These are phyloP conservation scores for Trichacis sp. DNA, from an alignment of 2,888 invertebrate genomes.

Conservation along the genomic window DNA sequence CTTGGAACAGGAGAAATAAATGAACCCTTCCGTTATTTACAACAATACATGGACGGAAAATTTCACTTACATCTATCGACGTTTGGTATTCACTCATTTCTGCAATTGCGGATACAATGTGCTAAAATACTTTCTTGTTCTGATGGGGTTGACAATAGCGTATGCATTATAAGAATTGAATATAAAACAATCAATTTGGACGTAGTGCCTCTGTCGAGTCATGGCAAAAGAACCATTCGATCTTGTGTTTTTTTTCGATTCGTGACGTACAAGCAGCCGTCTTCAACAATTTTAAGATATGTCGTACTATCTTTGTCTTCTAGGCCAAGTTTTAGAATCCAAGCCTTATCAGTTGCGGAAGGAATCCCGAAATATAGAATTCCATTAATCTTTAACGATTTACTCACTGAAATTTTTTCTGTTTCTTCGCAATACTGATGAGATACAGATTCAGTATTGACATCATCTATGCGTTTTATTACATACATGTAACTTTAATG, in stretches of 20 bases:
- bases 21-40: too few relatives aligned
- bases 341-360: background rate
- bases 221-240: constrained; percentile 16
- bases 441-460: constrained; percentile 6
- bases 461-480: constrained; percentile 2
- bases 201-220: background rate
- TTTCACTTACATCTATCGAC: too few relatives aligned
- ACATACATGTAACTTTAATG: constrained; percentile 9
- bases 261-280: constrained; percentile 8
- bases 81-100: too few relatives aligned
- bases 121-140: too few relatives aligned
- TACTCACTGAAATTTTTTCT: constrained; percentile 6
- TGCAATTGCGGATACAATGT: too few relatives aligned
- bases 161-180: background rate
- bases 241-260: constrained; percentile 14
- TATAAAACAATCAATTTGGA: constrained; percentile 12
- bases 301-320: background rate
- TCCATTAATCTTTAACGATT: background rate
- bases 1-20: too few relatives aligned
- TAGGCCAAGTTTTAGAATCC: constrained; percentile 9
- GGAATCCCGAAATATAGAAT: constrained; percentile 13
- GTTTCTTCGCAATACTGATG: constrained; percentile 7
- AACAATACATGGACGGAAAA: too few relatives aligned
- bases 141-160: too few relatives aligned
- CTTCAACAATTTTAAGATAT: constrained; percentile 8